Percentiles rank a stretch among this genome's conserved stretches.
These are phyloP conservation scores for Mugil cephalus DNA, from an alignment of 2,113 vertebrate genomes.

Conservation along the genomic window DNA sequence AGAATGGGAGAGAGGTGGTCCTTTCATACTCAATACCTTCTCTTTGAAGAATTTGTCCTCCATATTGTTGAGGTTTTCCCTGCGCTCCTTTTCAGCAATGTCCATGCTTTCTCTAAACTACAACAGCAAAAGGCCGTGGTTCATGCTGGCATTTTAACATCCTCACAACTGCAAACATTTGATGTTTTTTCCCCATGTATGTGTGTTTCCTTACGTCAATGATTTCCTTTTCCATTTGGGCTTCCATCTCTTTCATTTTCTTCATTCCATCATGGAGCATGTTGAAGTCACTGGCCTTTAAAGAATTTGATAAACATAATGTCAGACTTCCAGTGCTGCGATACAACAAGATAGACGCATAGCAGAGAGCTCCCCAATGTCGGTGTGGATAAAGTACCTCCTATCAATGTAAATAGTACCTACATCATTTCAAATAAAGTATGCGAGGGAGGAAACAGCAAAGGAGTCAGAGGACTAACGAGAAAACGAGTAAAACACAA, in stretches of 20 bases:
- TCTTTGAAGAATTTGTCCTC: conserved; percentile 87
- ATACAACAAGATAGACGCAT: too few species aligned
- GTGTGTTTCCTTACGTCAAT: conserved; percentile 68
- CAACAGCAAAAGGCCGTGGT: conserved; percentile 11
- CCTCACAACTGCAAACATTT: neutral
- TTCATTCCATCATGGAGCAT: conserved; percentile 86
- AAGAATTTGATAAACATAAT: neutral
- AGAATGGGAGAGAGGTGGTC: neutral
- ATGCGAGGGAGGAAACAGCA: too few species aligned
- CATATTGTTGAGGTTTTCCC: conserved; percentile 83
- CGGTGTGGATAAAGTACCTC: too few species aligned
- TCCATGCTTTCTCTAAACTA: conserved; percentile 86
- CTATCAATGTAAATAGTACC: too few species aligned
- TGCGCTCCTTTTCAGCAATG: conserved; percentile 81
- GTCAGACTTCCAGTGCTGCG: too few species aligned
- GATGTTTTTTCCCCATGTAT: neutral
- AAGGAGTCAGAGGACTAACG: too few species aligned
- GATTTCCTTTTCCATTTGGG: conserved; percentile 88
- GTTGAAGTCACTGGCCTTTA: conserved; percentile 83
- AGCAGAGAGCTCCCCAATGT: too few species aligned
- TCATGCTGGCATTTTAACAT: conserved; percentile 2
- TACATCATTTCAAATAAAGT: too few species aligned
- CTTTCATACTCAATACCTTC: conserved; percentile 82
- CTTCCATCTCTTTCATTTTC: conserved; percentile 86
- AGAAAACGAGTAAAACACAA: too few species aligned